A percentile compares a stretch with the other conserved stretches of the same genome.
These are phyloP conservation scores for Aphaenogaster rudis DNA, from an alignment of 1,140 invertebrate genomes.

Conservation along the genomic window DNA sequence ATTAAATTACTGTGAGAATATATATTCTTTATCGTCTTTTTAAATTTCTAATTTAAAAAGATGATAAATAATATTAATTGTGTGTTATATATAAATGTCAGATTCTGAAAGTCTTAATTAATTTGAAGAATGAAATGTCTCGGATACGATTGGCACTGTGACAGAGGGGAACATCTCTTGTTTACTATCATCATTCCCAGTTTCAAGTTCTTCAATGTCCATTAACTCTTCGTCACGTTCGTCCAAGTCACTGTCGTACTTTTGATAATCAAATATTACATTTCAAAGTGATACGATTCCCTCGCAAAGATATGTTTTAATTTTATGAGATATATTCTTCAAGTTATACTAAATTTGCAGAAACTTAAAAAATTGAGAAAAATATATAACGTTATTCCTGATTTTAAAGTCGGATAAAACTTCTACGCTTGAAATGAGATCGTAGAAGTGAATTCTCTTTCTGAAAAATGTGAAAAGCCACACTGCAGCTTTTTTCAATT, in stretches of 20 bases:
- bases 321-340: conserved; percentile 3
- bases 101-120: neutral
- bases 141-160: neutral
- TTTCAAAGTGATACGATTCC: neutral
- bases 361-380: neutral
- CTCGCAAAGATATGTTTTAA: neutral
- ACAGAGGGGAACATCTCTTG: neutral
- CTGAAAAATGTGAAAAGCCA: neutral
- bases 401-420: conserved; percentile 18
- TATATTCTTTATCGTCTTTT: neutral
- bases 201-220: neutral
- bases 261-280: neutral
- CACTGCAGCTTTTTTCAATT: conserved; percentile 1
- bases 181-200: neutral
- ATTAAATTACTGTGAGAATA: neutral
- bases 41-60: neutral
- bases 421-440: neutral
- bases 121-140: neutral
- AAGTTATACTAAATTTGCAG: neutral
- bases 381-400: neutral
- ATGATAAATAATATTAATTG: too few relatives aligned
- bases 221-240: neutral
- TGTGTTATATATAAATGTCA: neutral
- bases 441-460: neutral
- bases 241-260: neutral